Evolutionary conservation across 1,140 invertebrate genomes (phyloP).

Genomic region (Orius laevigatus): DNA sequence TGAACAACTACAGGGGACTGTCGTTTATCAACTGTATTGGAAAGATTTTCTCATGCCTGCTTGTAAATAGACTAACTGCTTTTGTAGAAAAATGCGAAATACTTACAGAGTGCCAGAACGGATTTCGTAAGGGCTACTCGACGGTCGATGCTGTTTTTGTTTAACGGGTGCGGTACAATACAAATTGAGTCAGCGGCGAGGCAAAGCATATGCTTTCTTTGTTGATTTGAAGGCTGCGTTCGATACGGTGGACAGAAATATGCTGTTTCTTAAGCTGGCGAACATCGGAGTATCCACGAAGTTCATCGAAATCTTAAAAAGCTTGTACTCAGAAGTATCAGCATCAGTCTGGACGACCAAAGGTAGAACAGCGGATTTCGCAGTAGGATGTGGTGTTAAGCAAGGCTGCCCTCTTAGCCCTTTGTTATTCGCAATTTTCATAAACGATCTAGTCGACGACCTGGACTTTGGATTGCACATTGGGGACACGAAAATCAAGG

Average conservation of each 20-base stretch:
- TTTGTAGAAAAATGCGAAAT: neutral
- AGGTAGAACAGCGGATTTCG: conserved; percentile 8
- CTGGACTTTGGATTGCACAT: conserved; percentile 12
- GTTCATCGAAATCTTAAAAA: conserved; percentile 7
- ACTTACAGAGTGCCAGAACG: conserved; percentile 1
- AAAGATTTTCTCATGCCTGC: conserved; percentile 11
- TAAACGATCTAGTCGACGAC: conserved; percentile 14
- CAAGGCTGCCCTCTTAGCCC: conserved; percentile 16
- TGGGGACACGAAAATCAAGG: conserved; percentile 3
- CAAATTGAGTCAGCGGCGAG: neutral
- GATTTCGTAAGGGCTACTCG: conserved; percentile 12
- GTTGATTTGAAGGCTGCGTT: conserved; percentile 7
- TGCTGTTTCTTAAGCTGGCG: no score
- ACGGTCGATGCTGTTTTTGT: conserved; percentile 9
- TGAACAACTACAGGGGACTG: conserved; percentile 10
- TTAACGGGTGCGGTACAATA: conserved; percentile 7
- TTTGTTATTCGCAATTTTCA: conserved; percentile 17
- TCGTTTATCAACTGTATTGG: conserved; percentile 7
- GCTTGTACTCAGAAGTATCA: conserved; percentile 4
- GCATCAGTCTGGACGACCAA: conserved; percentile 10
- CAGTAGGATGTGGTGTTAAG: conserved; percentile 15
- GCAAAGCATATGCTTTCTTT: conserved; percentile 10
- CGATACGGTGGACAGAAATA: conserved; percentile 5
- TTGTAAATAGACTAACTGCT: conserved; percentile 4
- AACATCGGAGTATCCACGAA: conserved; percentile 2